Evolutionary conservation across 2,797 vertebrate species (phyloP).

Genomic region (Ispidina lecontei): DNA sequence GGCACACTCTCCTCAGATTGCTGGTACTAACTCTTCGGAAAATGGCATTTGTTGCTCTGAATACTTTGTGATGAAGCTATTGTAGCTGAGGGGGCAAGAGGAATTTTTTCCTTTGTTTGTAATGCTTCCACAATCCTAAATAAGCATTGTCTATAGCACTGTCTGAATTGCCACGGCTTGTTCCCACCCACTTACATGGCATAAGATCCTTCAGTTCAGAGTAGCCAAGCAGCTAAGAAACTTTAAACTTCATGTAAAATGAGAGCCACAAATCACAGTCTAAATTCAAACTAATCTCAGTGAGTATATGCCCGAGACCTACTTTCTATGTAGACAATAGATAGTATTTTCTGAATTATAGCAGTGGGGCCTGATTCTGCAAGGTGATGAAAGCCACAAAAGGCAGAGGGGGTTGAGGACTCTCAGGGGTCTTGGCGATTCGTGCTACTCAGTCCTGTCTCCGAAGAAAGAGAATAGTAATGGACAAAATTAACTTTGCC

Average conservation of each 20-base stretch:
- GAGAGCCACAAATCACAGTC: slow-evolving; percentile 20
- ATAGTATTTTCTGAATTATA: slow-evolving; percentile 13
- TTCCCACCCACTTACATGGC: slow-evolving; percentile 54
- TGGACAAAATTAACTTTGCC: neutral
- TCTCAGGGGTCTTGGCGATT: neutral
- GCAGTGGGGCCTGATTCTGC: neutral
- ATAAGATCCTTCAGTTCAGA: slow-evolving; percentile 14
- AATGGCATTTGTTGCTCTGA: slow-evolving; percentile 15
- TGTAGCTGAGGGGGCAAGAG: slow-evolving; percentile 24
- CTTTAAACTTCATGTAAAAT: slow-evolving; percentile 14
- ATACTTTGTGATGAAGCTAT: slow-evolving; percentile 19
- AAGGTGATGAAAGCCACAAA: slow-evolving; percentile 36
- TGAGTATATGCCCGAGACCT: neutral
- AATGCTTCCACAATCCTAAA: slow-evolving; percentile 44
- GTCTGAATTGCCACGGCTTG: neutral
- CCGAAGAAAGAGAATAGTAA: neutral
- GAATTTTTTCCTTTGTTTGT: slow-evolving; percentile 49
- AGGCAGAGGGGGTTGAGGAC: neutral
- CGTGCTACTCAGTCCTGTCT: neutral
- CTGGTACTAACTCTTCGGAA: neutral
- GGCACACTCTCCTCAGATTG: neutral
- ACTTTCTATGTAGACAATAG: slow-evolving; percentile 13
- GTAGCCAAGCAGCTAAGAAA: slow-evolving; percentile 5
- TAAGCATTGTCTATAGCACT: slow-evolving; percentile 45
- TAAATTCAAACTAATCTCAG: neutral